phyloP scores from a whole-genome alignment of 2,888 invertebrate genomes.

The Callyntrura guangdongensis region DNA sequence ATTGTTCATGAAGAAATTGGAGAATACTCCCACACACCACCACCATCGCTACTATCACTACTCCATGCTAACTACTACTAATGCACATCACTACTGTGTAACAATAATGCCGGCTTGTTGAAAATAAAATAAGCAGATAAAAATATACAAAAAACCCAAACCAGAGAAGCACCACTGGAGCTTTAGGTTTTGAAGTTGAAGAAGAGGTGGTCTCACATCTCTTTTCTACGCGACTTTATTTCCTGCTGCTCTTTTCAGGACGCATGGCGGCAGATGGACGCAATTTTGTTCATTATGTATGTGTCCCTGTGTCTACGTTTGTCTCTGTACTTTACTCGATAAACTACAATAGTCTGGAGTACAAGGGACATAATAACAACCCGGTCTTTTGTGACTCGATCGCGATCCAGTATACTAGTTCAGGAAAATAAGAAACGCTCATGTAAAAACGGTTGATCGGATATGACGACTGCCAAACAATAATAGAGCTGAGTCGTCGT shows the following conservation, averaged over 20 bases:
- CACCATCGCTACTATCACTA: not conserved
- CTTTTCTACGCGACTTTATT: not conserved
- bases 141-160: not conserved
- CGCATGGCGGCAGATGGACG: slow-evolving; percentile 61
- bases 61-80: not conserved
- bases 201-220: slow-evolving; percentile 43
- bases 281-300: slow-evolving; percentile 13
- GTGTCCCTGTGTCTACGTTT: not conserved
- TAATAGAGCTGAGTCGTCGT: no score
- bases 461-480: no score
- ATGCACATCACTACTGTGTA: not conserved
- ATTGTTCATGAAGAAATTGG: slow-evolving; percentile 62
- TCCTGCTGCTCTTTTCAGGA: not conserved
- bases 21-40: slow-evolving; percentile 8
- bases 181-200: not conserved
- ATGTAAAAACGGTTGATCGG: no score
- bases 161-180: not conserved
- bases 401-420: no score
- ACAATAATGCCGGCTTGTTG: slow-evolving; percentile 27
- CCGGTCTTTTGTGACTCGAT: no score
- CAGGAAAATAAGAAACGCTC: no score
- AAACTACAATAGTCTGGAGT: no score
- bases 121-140: not conserved
- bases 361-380: no score
- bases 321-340: no score